Evolutionary conservation across 64 coral and sea anemone species (phyloP).

Genomic region (Actinia equina): DNA sequence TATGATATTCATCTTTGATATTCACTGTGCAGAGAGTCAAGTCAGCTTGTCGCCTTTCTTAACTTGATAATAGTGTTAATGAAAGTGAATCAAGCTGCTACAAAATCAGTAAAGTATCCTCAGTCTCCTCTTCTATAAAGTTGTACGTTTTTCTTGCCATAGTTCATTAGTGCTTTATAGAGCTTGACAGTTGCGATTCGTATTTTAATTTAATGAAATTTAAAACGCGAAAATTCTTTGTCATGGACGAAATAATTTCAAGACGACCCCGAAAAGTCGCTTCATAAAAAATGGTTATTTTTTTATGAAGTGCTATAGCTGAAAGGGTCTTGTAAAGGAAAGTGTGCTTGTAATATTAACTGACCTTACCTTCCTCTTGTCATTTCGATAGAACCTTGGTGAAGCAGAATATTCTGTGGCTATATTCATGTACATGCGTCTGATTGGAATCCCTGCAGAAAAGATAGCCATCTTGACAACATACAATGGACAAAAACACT

Average conservation of each 20-base stretch:
- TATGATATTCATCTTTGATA: too few relatives aligned
- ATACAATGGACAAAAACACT: slow-evolving; percentile 98
- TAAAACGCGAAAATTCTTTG: too few relatives aligned
- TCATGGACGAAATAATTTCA: too few relatives aligned
- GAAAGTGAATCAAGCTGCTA: slow-evolving; percentile 28
- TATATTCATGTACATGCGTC: slow-evolving; percentile 98
- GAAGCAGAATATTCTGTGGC: slow-evolving; percentile 98
- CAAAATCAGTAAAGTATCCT: background rate
- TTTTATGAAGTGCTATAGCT: too few relatives aligned
- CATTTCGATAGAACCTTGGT: slow-evolving; percentile 77
- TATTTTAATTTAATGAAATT: too few relatives aligned
- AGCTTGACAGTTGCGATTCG: too few relatives aligned
- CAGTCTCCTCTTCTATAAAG: too few relatives aligned
- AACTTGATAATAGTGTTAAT: background rate
- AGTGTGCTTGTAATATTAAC: background rate
- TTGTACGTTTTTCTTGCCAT: too few relatives aligned
- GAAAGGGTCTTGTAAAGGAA: too few relatives aligned
- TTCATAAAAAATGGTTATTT: too few relatives aligned
- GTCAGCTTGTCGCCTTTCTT: slow-evolving; percentile 22
- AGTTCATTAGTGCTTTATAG: too few relatives aligned
- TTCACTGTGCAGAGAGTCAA: slow-evolving; percentile 15
- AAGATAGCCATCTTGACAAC: slow-evolving; percentile 95
- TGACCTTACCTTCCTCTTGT: background rate
- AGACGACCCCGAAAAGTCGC: too few relatives aligned
- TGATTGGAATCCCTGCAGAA: slow-evolving; percentile 93